These are phyloP conservation scores for Megathymus violae DNA, from an alignment of 1,140 invertebrate genomes.

Conservation along the genomic window DNA sequence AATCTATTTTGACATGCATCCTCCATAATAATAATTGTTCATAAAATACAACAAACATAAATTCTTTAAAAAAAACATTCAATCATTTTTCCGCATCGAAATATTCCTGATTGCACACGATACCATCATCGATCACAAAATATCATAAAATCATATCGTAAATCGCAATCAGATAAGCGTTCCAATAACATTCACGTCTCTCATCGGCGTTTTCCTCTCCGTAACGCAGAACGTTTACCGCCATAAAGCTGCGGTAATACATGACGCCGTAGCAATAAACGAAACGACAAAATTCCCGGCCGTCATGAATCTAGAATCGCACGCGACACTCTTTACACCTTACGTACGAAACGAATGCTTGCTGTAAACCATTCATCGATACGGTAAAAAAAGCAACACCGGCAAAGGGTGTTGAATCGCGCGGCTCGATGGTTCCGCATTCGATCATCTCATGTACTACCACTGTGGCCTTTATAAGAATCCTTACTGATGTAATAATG, in stretches of 20 bases:
- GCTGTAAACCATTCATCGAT: constrained; percentile 20
- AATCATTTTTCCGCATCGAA: neutral
- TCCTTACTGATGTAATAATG: too few relatives aligned
- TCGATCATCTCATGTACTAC: too few relatives aligned
- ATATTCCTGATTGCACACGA: constrained; percentile 7
- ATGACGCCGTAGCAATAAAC: constrained; percentile 29
- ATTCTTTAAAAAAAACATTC: neutral
- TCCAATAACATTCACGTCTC: constrained; percentile 31
- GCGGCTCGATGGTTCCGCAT: neutral
- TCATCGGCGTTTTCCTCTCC: constrained; percentile 26
- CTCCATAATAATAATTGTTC: too few relatives aligned
- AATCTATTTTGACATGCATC: too few relatives aligned
- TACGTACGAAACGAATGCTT: constrained; percentile 23
- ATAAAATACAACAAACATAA: too few relatives aligned
- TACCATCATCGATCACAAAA: constrained; percentile 16
- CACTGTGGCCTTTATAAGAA: too few relatives aligned
- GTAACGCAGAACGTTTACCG: constrained; percentile 22
- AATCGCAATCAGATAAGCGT: constrained; percentile 28
- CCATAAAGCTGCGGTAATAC: constrained; percentile 31
- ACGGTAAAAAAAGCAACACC: constrained; percentile 16
- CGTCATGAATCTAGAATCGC: constrained; percentile 28
- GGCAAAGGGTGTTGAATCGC: too few relatives aligned
- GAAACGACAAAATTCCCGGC: constrained; percentile 9
- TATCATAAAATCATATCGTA: constrained; percentile 27
- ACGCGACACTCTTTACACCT: constrained; percentile 21